Conservation (phyloP, 1,140 invertebrate species). For the Protaetia brevitarsis region DNA sequence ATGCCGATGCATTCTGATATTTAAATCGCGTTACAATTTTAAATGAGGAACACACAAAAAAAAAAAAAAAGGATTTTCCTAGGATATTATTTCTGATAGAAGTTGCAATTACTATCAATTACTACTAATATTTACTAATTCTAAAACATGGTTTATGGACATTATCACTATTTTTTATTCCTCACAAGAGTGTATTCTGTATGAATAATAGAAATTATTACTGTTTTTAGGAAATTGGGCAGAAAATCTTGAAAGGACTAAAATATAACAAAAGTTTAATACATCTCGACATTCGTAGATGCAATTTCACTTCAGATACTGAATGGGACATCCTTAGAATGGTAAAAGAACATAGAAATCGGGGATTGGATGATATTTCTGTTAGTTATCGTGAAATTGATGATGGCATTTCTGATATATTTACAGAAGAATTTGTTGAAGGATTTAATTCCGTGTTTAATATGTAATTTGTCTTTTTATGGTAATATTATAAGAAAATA, state of each 20-base stretch:
- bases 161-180: neutral
- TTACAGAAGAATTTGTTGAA: neutral
- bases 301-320: neutral
- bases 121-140: neutral
- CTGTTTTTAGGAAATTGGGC: conserved; percentile 10
- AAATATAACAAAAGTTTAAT: neutral
- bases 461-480: neutral
- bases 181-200: neutral
- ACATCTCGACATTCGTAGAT: neutral
- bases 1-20: neutral
- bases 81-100: neutral
- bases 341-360: neutral
- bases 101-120: too few relatives aligned
- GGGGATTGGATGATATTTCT: neutral
- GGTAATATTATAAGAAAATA: too few relatives aligned
- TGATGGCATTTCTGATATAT: neutral
- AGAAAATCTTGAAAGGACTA: neutral
- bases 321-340: neutral
- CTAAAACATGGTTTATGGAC: neutral
- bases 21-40: neutral
- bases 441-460: neutral
- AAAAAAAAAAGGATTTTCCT: neutral
- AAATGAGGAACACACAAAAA: neutral
- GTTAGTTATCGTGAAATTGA: neutral
- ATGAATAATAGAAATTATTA: neutral